Evolutionary conservation across 2,888 invertebrate genomes (phyloP), one percentile per base, ranked within the genome.

Genomic region (Ornithoptera priamus): DNA sequence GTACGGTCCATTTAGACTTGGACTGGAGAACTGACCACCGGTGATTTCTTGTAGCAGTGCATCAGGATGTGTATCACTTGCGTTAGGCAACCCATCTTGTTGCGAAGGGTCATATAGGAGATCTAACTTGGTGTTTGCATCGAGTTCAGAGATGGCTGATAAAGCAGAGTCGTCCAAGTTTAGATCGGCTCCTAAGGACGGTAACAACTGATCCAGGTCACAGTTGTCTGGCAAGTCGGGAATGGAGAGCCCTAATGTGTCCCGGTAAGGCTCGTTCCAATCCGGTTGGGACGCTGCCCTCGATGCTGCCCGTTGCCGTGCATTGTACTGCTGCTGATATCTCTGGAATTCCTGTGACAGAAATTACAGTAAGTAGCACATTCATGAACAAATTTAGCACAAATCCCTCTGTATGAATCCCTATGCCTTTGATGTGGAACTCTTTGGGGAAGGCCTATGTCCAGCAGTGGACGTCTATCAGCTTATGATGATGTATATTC

Each of bases 141-240:
- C 90, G 1, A 91, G 82, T 72, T 91, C 91, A 1, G 89, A 85
- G 65, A 91, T 88, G 71, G 86, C 87, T 10, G 85, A 85, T 7
- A 88, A 80, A 20, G 87, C 85, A 30, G 84, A 81, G 75, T 92
- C 90, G 75, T 90, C 90, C n/a, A 92, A 83, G 75, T 95, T 90
- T 78, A 95, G 94, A 75, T 94, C 92, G 62, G 94, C 93, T 73
- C 93, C 94, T 22, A 94, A 84, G 50, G 93, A 93, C 20, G 95
- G 94, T 80, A 95, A 87, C 76, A 96, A 87, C 77, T 94, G 94
- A 78, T 95, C 95, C 68, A 95, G 89, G 82, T 95, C 95, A 71
- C 89, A 88, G 69, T 83, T 85, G 78, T 92, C 93, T 2, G 92
- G 88, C 53, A 92, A 80, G 71, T 92, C 93, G 1, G 88, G 85